A percentile compares a stretch with the other conserved stretches of the same genome.
These are phyloP conservation scores for Hydrotaea diabolus DNA, from an alignment of 2,888 invertebrate genomes.

Conservation along the genomic window DNA sequence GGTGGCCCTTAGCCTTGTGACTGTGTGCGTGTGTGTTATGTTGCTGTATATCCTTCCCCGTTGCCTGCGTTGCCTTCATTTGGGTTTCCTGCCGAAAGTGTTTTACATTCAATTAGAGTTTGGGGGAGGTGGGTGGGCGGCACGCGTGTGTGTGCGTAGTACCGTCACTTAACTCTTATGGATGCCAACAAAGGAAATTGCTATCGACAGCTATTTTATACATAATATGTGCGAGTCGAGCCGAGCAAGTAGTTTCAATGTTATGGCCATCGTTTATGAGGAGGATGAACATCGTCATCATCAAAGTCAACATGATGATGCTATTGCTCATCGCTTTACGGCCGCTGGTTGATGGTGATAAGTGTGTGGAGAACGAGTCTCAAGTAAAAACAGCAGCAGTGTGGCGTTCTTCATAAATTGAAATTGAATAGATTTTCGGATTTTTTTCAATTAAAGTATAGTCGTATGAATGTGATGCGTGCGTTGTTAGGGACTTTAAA, in stretches of 20 bases:
- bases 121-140: background rate
- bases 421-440: background rate
- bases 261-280: background rate
- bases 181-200: background rate
- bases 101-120: conserved; percentile 43
- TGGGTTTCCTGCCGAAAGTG: conserved; percentile 10
- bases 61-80: background rate
- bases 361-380: background rate
- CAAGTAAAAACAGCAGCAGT: background rate
- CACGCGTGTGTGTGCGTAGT: background rate
- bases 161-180: conserved; percentile 2
- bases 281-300: background rate
- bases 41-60: background rate
- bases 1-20: background rate
- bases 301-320: background rate
- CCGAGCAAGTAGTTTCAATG: background rate
- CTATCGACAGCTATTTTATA: background rate
- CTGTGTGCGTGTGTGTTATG: background rate
- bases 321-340: no score
- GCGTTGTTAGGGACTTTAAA: no score
- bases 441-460: background rate
- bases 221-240: background rate
- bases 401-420: background rate
- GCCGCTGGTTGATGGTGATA: background rate
- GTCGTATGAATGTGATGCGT: background rate